Base-by-base conservation (phyloP, 2,888 invertebrate species). In the Gymnocheta viridis region DNA sequence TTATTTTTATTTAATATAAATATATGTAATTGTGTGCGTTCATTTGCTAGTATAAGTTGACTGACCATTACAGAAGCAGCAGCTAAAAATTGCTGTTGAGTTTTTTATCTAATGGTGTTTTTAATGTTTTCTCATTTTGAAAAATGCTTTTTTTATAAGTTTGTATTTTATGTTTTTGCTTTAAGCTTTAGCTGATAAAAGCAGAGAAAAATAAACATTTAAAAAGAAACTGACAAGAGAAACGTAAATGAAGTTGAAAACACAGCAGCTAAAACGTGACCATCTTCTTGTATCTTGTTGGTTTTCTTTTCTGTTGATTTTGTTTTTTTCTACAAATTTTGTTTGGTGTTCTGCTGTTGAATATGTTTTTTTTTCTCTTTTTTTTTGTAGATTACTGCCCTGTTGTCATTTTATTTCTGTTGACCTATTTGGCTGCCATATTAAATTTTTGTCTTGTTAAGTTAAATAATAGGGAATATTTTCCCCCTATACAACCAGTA, bases 361-460 rank as follows among this genome's bases (percentile, higher is more conserved):
- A n/a, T n/a, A n/a, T n/a, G 19, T 17, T 38, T 49, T 49, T 4
- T 35, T 38, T 70, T n/a, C 22, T 35, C 2, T 17, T 12, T 44
- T 56, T 54, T 29, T 66, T 82, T 72, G 69, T 67, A 47, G 64
- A 66, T 60, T 73, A 47, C 72, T 78, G 35, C 74, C 74, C 77
- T 60, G 76, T 32, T 82, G 70, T 70, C 79, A 66, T 79, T 69
- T 79, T 66, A 47, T 64, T 66, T 67, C 9, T 38, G 54, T 79
- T 78, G 82, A 78, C 79, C 82, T 74, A 82, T 82, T 85, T 85
- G 85, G 82, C 79, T 49, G 66, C 66, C 69, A 85, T 82, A 85
- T 82, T 85, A 79, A 82, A 82, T 85, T 82, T 76, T 85, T 79
- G 76, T 32, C 76, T 76, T 79, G 79, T 82, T 85, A 82, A 79